These are phyloP conservation scores for Ianthella basta DNA, from an alignment of 37 sponge, comb jelly and placozoan species.

Conservation along the genomic window DNA sequence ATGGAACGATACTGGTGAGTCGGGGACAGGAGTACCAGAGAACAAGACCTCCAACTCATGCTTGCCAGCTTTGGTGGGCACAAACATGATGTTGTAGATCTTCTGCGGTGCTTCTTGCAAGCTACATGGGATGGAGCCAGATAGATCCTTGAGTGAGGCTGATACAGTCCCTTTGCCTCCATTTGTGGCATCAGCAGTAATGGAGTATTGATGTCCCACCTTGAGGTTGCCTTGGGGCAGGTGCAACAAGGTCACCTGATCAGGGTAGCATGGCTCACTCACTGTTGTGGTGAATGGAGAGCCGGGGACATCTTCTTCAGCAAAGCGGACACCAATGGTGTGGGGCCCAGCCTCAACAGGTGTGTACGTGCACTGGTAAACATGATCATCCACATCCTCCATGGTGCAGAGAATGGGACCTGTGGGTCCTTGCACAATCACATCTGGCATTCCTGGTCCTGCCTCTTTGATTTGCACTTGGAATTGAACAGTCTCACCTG, in stretches of 20 bases:
- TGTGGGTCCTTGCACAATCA: conserved; percentile 56
- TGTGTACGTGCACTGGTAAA: conserved; percentile 47
- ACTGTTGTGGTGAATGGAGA: conserved; percentile 73
- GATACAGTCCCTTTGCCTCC: conserved; percentile 70
- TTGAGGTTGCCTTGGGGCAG: conserved; percentile 40
- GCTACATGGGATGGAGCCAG: conserved; percentile 2
- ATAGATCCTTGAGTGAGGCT: conserved; percentile 39
- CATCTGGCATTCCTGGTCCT: conserved; percentile 66
- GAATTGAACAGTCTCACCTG: conserved; percentile 58
- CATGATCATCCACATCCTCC: conserved; percentile 13
- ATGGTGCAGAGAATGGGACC: conserved; percentile 38
- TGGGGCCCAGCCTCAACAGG: conserved; percentile 61
- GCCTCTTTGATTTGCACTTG: conserved; percentile 68
- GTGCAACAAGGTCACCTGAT: not conserved
- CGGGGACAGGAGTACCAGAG: conserved; percentile 34
- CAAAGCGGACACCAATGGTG: conserved; percentile 59
- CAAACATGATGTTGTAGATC: conserved; percentile 46
- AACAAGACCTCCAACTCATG: conserved; percentile 37
- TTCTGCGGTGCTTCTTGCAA: not conserved
- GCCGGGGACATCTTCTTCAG: conserved; percentile 43
- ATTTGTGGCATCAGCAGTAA: conserved; percentile 46
- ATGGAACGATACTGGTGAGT: conserved; percentile 51
- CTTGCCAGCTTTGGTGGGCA: conserved; percentile 57
- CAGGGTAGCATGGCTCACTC: conserved; percentile 23
- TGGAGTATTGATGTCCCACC: conserved; percentile 42